Evolutionary conservation across 2,888 invertebrate genomes (phyloP).

Genomic region (Rhagophthalmus giganteus): DNA sequence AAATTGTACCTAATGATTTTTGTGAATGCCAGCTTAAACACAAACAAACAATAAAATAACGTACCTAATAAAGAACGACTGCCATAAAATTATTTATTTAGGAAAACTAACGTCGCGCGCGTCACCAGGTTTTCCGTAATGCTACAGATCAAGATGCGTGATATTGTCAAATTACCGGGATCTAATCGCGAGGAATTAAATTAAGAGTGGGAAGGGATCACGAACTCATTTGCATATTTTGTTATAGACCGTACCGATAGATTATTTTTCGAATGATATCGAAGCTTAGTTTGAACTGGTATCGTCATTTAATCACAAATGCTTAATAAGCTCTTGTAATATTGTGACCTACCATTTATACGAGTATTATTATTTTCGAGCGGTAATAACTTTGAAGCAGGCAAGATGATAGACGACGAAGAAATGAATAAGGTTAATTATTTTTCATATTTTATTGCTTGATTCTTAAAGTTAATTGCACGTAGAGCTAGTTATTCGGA

Average conservation of each 20-base stretch:
- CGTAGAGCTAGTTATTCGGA: too few species aligned
- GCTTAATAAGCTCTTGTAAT: too few species aligned
- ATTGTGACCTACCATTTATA: too few species aligned
- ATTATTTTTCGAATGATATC: conserved; percentile 23
- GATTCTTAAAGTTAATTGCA: not conserved
- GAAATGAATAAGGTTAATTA: conserved; percentile 47
- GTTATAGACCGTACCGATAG: conserved; percentile 12
- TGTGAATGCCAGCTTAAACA: too few species aligned
- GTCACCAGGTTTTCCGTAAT: too few species aligned
- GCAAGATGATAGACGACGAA: conserved; percentile 48
- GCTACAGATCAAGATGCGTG: too few species aligned
- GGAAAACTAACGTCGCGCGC: too few species aligned
- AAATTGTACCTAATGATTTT: too few species aligned
- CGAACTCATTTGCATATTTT: conserved; percentile 18
- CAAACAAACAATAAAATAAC: too few species aligned
- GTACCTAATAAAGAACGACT: too few species aligned
- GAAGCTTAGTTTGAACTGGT: conserved; percentile 12
- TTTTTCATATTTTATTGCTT: not conserved
- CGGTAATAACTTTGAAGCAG: not conserved
- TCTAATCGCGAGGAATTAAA: conserved; percentile 24
- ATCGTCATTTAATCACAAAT: conserved; percentile 12
- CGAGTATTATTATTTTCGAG: conserved; percentile 1
- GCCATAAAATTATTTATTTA: too few species aligned
- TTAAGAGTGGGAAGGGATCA: conserved; percentile 19
- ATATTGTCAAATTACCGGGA: conserved; percentile 22